Base-by-base conservation (phyloP, 2,113 vertebrate genomes). In the Fregetta grallaria region DNA sequence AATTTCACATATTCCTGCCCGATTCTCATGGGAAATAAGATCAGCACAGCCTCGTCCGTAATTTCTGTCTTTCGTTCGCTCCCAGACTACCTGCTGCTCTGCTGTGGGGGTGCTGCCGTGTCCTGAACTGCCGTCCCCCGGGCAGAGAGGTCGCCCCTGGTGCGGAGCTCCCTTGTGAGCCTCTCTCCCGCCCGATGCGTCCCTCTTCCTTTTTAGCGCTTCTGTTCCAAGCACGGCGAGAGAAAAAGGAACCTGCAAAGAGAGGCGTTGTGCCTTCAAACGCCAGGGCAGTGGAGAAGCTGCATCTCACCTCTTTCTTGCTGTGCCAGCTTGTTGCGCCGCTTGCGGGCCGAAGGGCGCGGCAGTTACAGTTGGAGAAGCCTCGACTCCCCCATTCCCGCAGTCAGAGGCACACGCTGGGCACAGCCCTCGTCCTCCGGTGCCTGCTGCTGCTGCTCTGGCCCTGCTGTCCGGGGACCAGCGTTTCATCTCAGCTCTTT, bases 111-210 rank as follows among this genome's bases (percentile, higher is more conserved):
- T n/a, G 34, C 62, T 36, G 56, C 44, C 1, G 0, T 1, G 19
- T 30, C 59, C 72, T 8, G 16, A 61, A 5, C 26, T 19, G 13
- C 59, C 1, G 2, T 16, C 34, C 42, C 44, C 23, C 3, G 25
- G 40, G 45, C 44, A 38, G 38, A 36, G 26, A 25, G n/a, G 23
- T 14, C 1, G 4, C 16, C 10, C 14, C 25, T 23, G 8, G 22
- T 3, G 3, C 5, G 0, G 16, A 9, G 34, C 29, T 58, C 47
- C 34, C 11, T 34, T 4, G 4, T 11, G 27, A 62, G 38, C 61
- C 11, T 18, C 53, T 38, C 23, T 23, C n/a, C 27, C 8, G 6
- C 29, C 23, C 1, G 2, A 11, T 3, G 8, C 8, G 0, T 32
- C 75, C 73, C 21, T 52, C 49, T 32, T 40, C 27, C 49, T 63